phyloP scores from a whole-genome alignment of 2,113 vertebrate genomes.

The Calyptommatus sinebrachiatus region DNA sequence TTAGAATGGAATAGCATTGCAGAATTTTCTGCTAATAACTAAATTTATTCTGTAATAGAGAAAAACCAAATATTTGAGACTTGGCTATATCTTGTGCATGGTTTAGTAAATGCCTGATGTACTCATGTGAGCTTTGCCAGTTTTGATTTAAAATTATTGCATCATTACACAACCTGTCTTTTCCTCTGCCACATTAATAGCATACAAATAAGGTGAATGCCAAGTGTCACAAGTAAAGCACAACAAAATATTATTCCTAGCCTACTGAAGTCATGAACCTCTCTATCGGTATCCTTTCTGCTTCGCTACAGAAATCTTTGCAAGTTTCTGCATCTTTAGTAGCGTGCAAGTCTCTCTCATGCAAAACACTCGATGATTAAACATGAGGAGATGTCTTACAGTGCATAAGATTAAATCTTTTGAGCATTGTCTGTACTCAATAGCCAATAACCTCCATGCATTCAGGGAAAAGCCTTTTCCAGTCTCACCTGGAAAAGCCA shows the following conservation, averaged over 20 bases:
- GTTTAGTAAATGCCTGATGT: slow-evolving; percentile 43
- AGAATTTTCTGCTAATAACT: slow-evolving; percentile 32
- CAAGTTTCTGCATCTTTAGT: background rate
- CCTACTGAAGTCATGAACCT: slow-evolving; percentile 21
- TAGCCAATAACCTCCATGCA: background rate
- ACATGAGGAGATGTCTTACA: background rate
- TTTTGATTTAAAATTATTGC: slow-evolving; percentile 45
- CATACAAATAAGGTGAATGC: slow-evolving; percentile 13
- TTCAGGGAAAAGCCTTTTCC: background rate
- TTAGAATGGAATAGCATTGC: slow-evolving; percentile 27
- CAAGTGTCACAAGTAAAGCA: background rate
- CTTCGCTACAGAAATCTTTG: background rate
- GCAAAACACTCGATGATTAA: background rate
- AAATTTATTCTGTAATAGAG: slow-evolving; percentile 21
- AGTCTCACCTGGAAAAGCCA: background rate
- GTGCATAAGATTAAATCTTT: background rate
- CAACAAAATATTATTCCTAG: slow-evolving; percentile 2
- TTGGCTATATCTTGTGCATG: slow-evolving; percentile 4
- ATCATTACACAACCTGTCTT: slow-evolving; percentile 2
- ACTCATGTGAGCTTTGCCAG: slow-evolving; percentile 26
- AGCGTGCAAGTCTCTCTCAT: background rate
- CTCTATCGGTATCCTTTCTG: slow-evolving; percentile 7
- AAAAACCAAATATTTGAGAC: slow-evolving; percentile 30
- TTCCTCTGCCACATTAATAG: background rate
- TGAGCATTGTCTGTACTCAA: background rate